A percentile compares a stretch with the other conserved stretches of the same genome.
Conservation (phyloP, 2,113 vertebrate genomes). For the Chaetodon trifascialis region DNA sequence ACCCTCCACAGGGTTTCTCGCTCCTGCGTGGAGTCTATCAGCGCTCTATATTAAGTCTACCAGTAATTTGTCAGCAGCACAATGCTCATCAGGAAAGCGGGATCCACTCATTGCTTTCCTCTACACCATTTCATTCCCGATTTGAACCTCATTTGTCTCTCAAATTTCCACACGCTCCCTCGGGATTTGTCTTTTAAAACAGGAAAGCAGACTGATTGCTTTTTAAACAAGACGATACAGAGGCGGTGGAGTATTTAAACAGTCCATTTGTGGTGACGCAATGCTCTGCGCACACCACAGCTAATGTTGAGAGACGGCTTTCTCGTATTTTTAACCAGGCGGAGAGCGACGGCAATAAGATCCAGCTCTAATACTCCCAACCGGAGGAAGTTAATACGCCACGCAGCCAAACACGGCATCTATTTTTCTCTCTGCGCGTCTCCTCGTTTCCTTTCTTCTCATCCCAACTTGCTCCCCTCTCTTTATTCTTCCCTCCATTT, state of each 20-base stretch:
- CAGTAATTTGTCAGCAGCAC: slow-evolving; percentile 59
- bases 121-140: slow-evolving; percentile 61
- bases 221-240: slow-evolving; percentile 66
- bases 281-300: background rate
- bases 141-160: slow-evolving; percentile 71
- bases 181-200: slow-evolving; percentile 52
- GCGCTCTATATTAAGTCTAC: slow-evolving; percentile 40
- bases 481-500: slow-evolving; percentile 30
- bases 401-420: slow-evolving; percentile 37
- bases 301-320: slow-evolving; percentile 35
- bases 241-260: slow-evolving; percentile 56
- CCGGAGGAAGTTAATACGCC: slow-evolving; percentile 42
- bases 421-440: slow-evolving; percentile 29
- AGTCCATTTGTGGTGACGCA: slow-evolving; percentile 54
- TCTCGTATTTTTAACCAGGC: slow-evolving; percentile 28
- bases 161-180: slow-evolving; percentile 43
- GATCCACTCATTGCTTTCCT: slow-evolving; percentile 53
- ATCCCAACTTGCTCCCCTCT: slow-evolving; percentile 35
- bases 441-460: slow-evolving; percentile 40
- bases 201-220: slow-evolving; percentile 60
- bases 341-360: slow-evolving; percentile 30
- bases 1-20: background rate
- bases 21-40: slow-evolving; percentile 22
- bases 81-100: slow-evolving; percentile 57
- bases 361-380: slow-evolving; percentile 33